A percentile compares a stretch with the other conserved stretches of the same genome.
Conservation (phyloP, 2,888 invertebrate genomes). For the Drosophila glabriapex region DNA sequence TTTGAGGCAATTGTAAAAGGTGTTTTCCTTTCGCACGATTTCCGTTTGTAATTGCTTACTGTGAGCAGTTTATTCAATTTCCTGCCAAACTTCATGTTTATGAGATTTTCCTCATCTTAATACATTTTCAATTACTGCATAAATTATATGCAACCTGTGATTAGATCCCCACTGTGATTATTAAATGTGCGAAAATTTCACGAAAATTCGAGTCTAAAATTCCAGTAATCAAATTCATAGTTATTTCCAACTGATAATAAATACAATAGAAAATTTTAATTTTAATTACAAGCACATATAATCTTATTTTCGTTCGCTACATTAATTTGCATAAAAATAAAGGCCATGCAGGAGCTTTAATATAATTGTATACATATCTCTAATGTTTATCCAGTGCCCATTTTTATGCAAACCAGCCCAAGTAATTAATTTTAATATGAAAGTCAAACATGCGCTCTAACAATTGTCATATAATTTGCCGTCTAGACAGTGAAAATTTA, state of each 20-base stretch:
- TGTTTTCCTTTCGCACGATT: constrained; percentile 68
- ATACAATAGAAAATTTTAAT: background rate
- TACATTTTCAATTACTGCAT: constrained; percentile 57
- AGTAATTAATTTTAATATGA: constrained; percentile 83
- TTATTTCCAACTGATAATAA: background rate
- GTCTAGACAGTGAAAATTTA: constrained; percentile 85
- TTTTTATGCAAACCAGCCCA: constrained; percentile 68
- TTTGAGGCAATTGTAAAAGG: constrained; percentile 58
- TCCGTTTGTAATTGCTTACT: constrained; percentile 74
- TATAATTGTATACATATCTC: constrained; percentile 16
- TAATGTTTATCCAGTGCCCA: constrained; percentile 50
- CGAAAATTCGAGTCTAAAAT: constrained; percentile 20
- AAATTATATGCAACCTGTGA: constrained; percentile 44
- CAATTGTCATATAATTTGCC: constrained; percentile 85
- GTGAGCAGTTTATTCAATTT: constrained; percentile 69
- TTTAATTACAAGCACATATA: background rate
- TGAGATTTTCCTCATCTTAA: constrained; percentile 60
- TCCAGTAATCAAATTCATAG: constrained; percentile 13
- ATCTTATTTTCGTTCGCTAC: background rate
- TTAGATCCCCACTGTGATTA: constrained; percentile 27
- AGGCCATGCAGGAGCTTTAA: constrained; percentile 21
- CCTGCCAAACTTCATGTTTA: constrained; percentile 50
- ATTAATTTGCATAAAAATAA: constrained; percentile 10
- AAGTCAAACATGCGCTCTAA: constrained; percentile 79
- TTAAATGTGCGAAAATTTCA: constrained; percentile 55